Percentiles rank a stretch among this genome's conserved stretches.
Evolutionary conservation across 2,113 vertebrate genomes (phyloP).

Genomic region (Bettongia penicillata): DNA sequence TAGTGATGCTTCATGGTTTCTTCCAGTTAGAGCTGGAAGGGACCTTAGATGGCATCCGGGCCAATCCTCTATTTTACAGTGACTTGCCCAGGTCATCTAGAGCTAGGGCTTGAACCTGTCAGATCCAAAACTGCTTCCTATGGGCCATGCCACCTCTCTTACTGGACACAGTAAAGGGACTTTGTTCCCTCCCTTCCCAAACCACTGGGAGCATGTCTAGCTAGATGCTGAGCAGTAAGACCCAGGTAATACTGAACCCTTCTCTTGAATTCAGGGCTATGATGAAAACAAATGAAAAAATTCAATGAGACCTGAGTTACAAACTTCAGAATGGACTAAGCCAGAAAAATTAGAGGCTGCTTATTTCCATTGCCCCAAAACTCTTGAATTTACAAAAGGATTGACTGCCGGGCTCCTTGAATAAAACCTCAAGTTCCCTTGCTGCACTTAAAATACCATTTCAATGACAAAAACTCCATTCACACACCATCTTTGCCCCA

Average conservation of each 20-base stretch:
- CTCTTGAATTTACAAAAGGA: not conserved
- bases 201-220: accelerated
- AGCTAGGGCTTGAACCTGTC: not conserved
- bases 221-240: accelerated
- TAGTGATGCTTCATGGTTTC: not conserved
- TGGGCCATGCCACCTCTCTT: not conserved
- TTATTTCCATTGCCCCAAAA: not conserved
- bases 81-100: not conserved
- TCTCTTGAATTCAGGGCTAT: not conserved
- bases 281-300: not conserved
- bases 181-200: not conserved
- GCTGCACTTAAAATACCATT: accelerated
- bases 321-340: not conserved
- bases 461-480: not conserved
- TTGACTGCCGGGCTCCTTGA: not conserved
- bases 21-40: not conserved
- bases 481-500: not conserved
- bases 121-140: not conserved
- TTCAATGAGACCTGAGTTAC: not conserved
- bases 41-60: not conserved
- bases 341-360: not conserved
- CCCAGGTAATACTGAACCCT: accelerated
- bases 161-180: accelerated
- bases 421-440: not conserved
- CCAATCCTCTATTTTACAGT: not conserved